phyloP scores from a whole-genome alignment of 2,797 vertebrate genomes.

The Notamacropus eugenii region DNA sequence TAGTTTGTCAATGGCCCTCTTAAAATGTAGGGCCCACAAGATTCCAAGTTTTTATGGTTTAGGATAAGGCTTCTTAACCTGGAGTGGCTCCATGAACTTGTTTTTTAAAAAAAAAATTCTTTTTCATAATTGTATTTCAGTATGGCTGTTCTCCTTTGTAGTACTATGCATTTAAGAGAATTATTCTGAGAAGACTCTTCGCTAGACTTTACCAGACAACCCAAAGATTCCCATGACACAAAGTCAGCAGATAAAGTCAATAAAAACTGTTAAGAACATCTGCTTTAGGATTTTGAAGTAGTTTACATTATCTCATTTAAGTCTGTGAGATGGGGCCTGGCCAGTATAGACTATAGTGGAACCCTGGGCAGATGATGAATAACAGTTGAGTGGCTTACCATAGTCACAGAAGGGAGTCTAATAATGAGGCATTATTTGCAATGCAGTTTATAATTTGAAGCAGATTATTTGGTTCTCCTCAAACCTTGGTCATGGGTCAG shows the following conservation, averaged over 20 bases:
- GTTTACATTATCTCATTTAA: neutral
- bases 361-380: neutral
- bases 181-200: neutral
- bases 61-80: neutral
- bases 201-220: neutral
- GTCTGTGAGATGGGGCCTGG: neutral
- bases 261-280: neutral
- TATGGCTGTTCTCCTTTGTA: neutral
- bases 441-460: neutral
- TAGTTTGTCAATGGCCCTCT: neutral
- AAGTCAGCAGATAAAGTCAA: neutral
- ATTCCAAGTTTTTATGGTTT: neutral
- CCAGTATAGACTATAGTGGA: neutral
- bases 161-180: neutral
- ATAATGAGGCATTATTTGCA: neutral
- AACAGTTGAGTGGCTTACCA: neutral
- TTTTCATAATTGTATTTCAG: neutral
- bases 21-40: neutral
- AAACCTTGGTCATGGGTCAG: neutral
- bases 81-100: neutral
- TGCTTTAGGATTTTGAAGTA: neutral
- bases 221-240: neutral
- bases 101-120: no score
- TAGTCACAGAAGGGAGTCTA: neutral
- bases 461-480: neutral